Percentiles rank a stretch among this genome's conserved stretches.
These are phyloP conservation scores for Callorhinus ursinus DNA, from an alignment of 2,113 vertebrate genomes.

Conservation along the genomic window DNA sequence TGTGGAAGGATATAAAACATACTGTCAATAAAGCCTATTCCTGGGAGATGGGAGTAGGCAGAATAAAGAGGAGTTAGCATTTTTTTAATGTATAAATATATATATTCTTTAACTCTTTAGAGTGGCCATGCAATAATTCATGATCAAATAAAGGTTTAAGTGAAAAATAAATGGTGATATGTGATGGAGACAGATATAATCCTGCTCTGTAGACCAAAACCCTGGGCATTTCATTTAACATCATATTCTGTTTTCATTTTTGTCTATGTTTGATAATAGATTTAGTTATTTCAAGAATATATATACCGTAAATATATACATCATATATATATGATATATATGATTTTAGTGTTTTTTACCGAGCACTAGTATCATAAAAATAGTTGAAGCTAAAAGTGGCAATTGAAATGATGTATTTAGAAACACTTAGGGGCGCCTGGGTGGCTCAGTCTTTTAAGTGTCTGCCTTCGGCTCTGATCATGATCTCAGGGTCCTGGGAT, in stretches of 20 bases:
- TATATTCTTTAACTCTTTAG: not conserved
- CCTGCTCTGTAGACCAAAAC: not conserved
- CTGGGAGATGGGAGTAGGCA: fast-evolving
- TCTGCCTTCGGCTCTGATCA: not conserved
- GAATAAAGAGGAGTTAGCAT: fast-evolving
- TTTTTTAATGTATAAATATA: not conserved
- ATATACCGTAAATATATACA: not conserved
- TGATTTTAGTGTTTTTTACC: not conserved
- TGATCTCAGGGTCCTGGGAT: not conserved
- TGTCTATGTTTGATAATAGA: not conserved
- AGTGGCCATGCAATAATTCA: not conserved
- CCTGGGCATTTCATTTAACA: not conserved
- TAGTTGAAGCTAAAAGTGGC: not conserved
- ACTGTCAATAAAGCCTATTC: not conserved
- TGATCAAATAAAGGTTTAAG: not conserved
- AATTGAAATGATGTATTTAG: not conserved
- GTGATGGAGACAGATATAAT: not conserved
- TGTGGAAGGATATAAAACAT: not conserved
- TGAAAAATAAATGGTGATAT: not conserved
- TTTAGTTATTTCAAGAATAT: not conserved
- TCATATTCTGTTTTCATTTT: not conserved
- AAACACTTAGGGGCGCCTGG: not conserved
- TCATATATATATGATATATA: not conserved
- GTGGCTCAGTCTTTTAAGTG: not conserved
- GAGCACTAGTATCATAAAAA: not conserved